A percentile compares a stretch with the other conserved stretches of the same genome.
Evolutionary conservation across 2,797 vertebrate species (phyloP).

Genomic region (Pterois miles): DNA sequence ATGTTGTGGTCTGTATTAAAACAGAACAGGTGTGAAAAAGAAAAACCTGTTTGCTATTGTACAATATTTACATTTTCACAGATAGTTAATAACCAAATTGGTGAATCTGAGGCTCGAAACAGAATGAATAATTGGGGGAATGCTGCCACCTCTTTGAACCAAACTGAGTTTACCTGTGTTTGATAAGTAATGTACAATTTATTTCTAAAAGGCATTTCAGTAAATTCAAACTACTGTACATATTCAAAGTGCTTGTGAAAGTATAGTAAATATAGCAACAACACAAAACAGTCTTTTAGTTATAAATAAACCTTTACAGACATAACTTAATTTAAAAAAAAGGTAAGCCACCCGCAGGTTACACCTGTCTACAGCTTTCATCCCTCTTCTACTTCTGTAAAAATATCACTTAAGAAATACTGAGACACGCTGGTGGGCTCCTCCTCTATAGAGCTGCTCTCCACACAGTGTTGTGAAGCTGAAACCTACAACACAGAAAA

Average conservation of each 20-base stretch:
- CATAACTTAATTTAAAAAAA: constrained; percentile 9
- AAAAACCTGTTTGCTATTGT: not conserved
- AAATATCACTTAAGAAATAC: constrained; percentile 93
- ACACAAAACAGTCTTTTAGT: not conserved
- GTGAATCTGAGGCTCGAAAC: not conserved
- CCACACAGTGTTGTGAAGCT: not conserved
- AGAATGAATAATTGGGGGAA: not conserved
- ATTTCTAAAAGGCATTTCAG: constrained; percentile 1
- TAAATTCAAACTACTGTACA: constrained; percentile 11
- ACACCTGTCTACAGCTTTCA: constrained; percentile 1
- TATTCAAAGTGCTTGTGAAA: constrained; percentile 32
- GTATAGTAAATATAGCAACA: not conserved
- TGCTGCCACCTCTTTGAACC: not conserved
- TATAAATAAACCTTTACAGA: constrained; percentile 44
- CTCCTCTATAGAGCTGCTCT: constrained; percentile 61
- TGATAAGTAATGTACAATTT: not conserved
- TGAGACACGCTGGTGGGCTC: constrained; percentile 86
- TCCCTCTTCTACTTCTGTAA: constrained; percentile 90
- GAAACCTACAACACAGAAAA: constrained; percentile 37
- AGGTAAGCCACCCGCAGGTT: not conserved
- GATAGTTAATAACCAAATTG: not conserved
- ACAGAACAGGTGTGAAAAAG: not conserved
- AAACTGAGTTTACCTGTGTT: not conserved
- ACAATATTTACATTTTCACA: constrained; percentile 57
- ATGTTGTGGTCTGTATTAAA: not conserved